Evolutionary conservation across 2,113 vertebrate species (phyloP).

Genomic region (Rutilus rutilus): DNA sequence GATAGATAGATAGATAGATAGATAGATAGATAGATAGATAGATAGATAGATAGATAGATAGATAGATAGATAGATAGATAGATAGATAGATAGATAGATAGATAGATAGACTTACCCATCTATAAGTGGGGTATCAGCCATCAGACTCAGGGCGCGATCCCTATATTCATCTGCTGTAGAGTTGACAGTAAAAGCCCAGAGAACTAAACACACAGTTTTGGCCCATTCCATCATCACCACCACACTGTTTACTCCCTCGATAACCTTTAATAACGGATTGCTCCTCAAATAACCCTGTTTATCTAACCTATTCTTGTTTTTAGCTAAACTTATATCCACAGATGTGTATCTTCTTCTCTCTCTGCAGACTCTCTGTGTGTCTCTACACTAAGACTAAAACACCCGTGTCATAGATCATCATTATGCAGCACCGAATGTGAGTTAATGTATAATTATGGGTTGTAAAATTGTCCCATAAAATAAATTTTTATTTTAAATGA

Average conservation of each 20-base stretch:
- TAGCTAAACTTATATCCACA: not conserved
- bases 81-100: not conserved
- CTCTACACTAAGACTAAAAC: not conserved
- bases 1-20: no score
- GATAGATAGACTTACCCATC: conserved; percentile 80
- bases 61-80: not conserved
- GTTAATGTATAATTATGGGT: conserved; percentile 49
- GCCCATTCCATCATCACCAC: conserved; percentile 15
- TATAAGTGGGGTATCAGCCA: conserved; percentile 78
- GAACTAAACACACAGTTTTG: conserved; percentile 54
- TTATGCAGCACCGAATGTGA: not conserved
- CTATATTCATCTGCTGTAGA: conserved; percentile 58
- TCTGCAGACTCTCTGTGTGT: not conserved
- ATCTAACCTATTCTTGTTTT: not conserved
- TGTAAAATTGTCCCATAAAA: conserved; percentile 19
- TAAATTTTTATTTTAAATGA: conserved; percentile 11
- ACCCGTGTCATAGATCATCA: not conserved
- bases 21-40: no score
- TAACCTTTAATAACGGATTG: not conserved
- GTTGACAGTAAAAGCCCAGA: conserved; percentile 51
- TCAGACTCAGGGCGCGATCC: conserved; percentile 73
- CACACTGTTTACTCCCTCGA: not conserved
- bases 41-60: no score
- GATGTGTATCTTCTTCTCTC: not conserved
- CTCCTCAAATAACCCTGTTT: not conserved